A percentile compares a stretch with the other conserved stretches of the same genome.
Conservation (phyloP, 2,113 vertebrate genomes). For the Cebus imitator region DNA sequence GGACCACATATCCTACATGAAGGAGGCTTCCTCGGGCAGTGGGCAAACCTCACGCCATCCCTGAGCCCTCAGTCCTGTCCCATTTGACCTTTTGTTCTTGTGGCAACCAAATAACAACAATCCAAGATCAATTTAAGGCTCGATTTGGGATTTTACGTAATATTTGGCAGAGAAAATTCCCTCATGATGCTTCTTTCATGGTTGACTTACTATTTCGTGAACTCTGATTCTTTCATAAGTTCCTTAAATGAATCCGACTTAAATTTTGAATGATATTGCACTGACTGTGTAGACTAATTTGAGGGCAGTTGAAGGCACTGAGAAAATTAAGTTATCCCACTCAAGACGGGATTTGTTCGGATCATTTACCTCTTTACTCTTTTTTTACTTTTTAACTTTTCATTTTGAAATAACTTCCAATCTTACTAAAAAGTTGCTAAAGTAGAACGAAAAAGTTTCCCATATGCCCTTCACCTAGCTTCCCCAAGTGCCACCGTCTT, state of each 20-base stretch:
- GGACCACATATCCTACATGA: rapidly evolving
- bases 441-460: background rate
- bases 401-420: background rate
- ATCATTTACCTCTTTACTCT: background rate
- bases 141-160: background rate
- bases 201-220: background rate
- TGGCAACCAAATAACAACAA: background rate
- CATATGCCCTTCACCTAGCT: rapidly evolving
- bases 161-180: background rate
- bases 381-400: background rate
- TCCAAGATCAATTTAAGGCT: too few species aligned
- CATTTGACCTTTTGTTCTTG: background rate
- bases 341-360: background rate
- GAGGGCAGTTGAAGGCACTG: background rate
- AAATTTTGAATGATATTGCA: background rate
- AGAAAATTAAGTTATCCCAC: background rate
- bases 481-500: background rate
- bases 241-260: background rate
- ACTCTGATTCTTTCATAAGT: background rate
- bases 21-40: background rate
- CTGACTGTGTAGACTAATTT: background rate
- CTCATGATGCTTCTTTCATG: background rate
- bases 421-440: background rate
- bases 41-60: rapidly evolving
- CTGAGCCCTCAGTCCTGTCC: background rate